Evolutionary conservation across 2,888 invertebrate genomes (phyloP), one percentile per base, ranked within the genome.

Genomic region (Napeogenes sylphis): DNA sequence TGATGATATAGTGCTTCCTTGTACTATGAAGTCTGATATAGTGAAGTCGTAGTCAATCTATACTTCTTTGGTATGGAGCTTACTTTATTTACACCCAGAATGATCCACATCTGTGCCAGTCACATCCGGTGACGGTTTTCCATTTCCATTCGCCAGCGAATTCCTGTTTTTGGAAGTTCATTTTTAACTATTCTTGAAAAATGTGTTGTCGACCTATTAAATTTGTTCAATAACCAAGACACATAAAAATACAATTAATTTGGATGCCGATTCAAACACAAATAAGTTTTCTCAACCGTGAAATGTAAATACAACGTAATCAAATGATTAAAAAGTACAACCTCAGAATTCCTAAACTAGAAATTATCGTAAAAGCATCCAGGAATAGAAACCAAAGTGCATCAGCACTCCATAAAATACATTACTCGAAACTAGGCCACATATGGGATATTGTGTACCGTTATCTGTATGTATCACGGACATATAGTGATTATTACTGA

Each of bases 21-120:
- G 3, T 42, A 42, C 8, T 42, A 42, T 42, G 10, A 42, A 42
- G 42, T 42, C 42, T 42, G 42, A 42, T 42, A 42, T 10, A 8
- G 10, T 42, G 3, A 2, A 12, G 30, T 30, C 30, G 55, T 38
- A 56, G 63, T 58, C 62, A 64, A 64, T 66, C 61, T 64, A 62
- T 62, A 59, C 66, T 57, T 64, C 67, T 61, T 63, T 62, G 58
- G 64, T 69, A 63, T 68, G 70, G 75, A 73, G 71, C 72, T 74
- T 68, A 67, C 71, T 73, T 72, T 79, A 78, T 78, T 78, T 76
- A 77, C 76, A 76, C 70, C 74, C 72, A 68, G 76, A 71, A 80
- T 80, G 77, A 79, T 79, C 77, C 73, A 73, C 81, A 84, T 82
- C 81, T 82, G 81, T 71, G 77, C 73, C 75, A 73, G 75, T 78